phyloP scores from a whole-genome alignment of 2,113 vertebrate genomes.

The Tragelaphus imberbis region DNA sequence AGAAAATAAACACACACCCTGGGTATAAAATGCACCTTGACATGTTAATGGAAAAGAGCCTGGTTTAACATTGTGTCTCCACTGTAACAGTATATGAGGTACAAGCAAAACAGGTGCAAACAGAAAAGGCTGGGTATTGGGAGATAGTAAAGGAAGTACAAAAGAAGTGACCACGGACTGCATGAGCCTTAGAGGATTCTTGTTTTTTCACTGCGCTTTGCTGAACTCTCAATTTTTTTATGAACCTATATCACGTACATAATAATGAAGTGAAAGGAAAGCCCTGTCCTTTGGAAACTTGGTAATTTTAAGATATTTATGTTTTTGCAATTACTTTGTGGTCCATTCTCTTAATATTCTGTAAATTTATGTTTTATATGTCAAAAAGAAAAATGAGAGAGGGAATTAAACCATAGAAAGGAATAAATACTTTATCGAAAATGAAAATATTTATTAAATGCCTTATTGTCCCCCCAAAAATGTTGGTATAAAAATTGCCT shows the following conservation, averaged over 20 bases:
- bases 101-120: not conserved
- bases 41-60: not conserved
- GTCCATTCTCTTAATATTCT: not conserved
- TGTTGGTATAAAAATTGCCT: not conserved
- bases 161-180: not conserved
- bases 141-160: not conserved
- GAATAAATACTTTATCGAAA: not conserved
- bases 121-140: not conserved
- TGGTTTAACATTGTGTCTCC: not conserved
- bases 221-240: not conserved
- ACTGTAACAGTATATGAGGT: not conserved
- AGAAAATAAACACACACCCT: not conserved
- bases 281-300: not conserved
- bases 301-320: not conserved
- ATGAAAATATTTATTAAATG: not conserved
- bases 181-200: not conserved
- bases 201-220: not conserved
- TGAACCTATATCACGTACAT: not conserved
- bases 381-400: conserved; percentile 3
- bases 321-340: conserved; percentile 11
- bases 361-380: not conserved
- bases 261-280: not conserved
- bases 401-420: not conserved
- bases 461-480: not conserved
- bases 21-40: not conserved